Percentiles rank a stretch among this genome's conserved stretches.
Evolutionary conservation across 2,797 vertebrate species (phyloP).

Genomic region (Argya squamiceps): DNA sequence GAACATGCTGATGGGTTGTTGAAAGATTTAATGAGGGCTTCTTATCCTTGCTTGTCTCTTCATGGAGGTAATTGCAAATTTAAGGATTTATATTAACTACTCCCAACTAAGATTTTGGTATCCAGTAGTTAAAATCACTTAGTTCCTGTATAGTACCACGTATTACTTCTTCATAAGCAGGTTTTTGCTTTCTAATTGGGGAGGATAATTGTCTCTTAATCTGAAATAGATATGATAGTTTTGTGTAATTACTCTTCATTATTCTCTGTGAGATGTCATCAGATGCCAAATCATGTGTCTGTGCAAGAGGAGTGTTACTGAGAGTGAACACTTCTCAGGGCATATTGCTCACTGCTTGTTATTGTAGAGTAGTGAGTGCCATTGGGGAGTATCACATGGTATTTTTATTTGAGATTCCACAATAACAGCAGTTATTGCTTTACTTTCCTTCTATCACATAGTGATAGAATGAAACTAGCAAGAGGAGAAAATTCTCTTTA

Average conservation of each 20-base stretch:
- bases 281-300: neutral
- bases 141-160: neutral
- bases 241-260: neutral
- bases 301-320: neutral
- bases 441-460: neutral
- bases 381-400: neutral
- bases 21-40: conserved; percentile 98
- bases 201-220: neutral
- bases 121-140: neutral
- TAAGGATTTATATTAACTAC: neutral
- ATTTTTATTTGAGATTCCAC: neutral
- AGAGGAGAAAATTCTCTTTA: neutral
- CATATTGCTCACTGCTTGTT: neutral
- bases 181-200: neutral
- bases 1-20: conserved; percentile 93
- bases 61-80: conserved; percentile 87
- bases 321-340: neutral
- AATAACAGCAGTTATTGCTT: neutral
- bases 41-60: conserved; percentile 97
- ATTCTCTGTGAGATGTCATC: neutral
- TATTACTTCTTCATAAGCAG: neutral
- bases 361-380: neutral
- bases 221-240: neutral
- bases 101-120: neutral
- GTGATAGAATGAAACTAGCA: neutral